Base-by-base conservation (phyloP, 53 echinoderm and acorn worm genomes). In the Hippasteria phrygiana region DNA sequence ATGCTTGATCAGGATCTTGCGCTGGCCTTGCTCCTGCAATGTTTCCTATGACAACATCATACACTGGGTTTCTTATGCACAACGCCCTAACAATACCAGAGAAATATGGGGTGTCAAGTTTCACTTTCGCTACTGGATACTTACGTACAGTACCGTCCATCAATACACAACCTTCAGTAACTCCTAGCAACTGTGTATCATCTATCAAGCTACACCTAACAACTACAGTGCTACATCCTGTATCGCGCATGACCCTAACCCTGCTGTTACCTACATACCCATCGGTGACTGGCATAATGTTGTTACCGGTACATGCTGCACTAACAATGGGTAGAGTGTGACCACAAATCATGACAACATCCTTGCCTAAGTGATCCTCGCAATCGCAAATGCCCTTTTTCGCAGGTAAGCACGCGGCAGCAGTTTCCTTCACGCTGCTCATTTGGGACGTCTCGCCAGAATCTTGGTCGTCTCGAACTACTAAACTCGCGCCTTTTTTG, bases 61-160 rank as follows among this genome's bases (percentile, higher is more conserved):
- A 88, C 17, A 88, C 77, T 8, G 88, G 88, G 18, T 77, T 88
- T 42, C 59, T 64, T 55, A 87, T 59, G 71, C 88, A 87, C 7
- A 87, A 12, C 16, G 88, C 88, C 8, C 10, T 4, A 24, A 87
- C 56, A 7, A 5, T 48, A 9, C 88, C 88, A 10, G n/a, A 2
- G 9, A 74, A 51, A 37, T 71, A 88, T n/a, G 88, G 88, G 1
- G 88, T 78, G 42, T 83, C 66, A 10, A 83, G 38, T 5, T 39
- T 24, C 2, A 83, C 24, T 27, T 50, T 42, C 6, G 72, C 72
- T n/a, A 73, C 87, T 20, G 87, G 87, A 33, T 26, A 87, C 40
- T 54, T 76, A 54, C 73, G 51, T 5, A 87, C 39, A 3, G 87
- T 87, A 10, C 87, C 87, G 31, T 87, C 73, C 14, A 73, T 73